Base-by-base conservation (phyloP, 2,888 invertebrate species). In the Polia nebulosa region DNA sequence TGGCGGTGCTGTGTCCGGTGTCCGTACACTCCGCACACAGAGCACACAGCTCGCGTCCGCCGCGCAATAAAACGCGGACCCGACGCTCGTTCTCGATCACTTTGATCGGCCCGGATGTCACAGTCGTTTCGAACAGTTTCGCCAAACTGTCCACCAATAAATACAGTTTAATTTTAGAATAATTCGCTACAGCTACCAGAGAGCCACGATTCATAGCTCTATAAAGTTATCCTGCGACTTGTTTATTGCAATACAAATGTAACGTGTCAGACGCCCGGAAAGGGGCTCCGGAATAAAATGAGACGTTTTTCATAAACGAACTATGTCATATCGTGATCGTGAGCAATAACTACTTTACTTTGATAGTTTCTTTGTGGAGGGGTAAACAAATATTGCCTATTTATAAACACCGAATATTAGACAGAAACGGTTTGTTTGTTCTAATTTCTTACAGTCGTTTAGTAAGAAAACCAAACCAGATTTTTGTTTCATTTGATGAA, bases 21-120 rank as follows among this genome's bases (percentile, higher is more conserved):
- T 65, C 22, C 27, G n/a, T n/a, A n/a, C n/a, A n/a, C n/a, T n/a
- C n/a, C 6, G 32, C 11, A n/a, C 41, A 32, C 29, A 27, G 34
- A 22, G 22, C 36, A 69, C 58, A 39, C 66, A 39, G 15, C 25
- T 52, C 63, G 63, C 53, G 68, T 58, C 64, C 53, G 56, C 69
- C 67, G 49, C 61, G 88, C 87, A 89, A 91, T 92, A 92, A 93
- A 92, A 86, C 87, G 87, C 76, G 81, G 77, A 79, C 84, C 87
- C 88, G 85, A 79, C 89, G 87, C 86, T 83, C 87, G 87, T 89
- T 90, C 88, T 86, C 91, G 88, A 93, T 94, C 91, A 91, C 94
- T 94, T 94, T 94, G 94, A 94, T 94, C 94, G 90, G 87, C 70
- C 90, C 92, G 93, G 92, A 92, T 93, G 94, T 94, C 94, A 88